Evolutionary conservation across 2,113 vertebrate genomes (phyloP), one percentile per base, ranked within the genome.

Genomic region (Mus musculus): DNA sequence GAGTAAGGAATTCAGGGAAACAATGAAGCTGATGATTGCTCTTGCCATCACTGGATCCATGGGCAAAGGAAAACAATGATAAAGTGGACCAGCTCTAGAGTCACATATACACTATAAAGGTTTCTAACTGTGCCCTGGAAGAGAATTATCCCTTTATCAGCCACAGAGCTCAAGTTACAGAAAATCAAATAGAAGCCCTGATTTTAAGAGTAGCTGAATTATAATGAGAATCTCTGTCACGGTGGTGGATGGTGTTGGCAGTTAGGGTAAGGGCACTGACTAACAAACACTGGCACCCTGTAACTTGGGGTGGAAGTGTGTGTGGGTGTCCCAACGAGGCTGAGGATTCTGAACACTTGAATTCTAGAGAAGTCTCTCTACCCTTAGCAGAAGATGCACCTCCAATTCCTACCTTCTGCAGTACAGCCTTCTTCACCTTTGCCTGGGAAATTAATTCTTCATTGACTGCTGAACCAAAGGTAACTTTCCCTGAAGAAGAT

Each of bases 291-390:
- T 42, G n/a, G 6, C 3, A 11, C 11, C 56, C 81, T 42, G n/a
- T 28, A 28, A 16, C 13, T 16, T 2, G 24, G n/a, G n/a, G 24
- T 61, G 22, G 36, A 61, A 39, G n/a, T 61, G 54, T 42, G 12
- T 61, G n/a, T 2, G 6, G 7, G 7, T 9, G 26, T 26, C 11
- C 56, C n/a, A 28, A 1, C 16, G 12, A 39, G n/a, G 13, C n/a
- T 24, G 33, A n/a, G 30, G 54, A 59, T n/a, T 59, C 24, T 16
- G n/a, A 84, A 63, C 81, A 42, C n/a, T 84, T 56, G 56, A 61
- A 84, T 84, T 82, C n/a, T 84, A 36, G 26, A 63, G 81, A 63
- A 82, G n/a, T 39, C 49, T 78, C 52, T 56, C 17, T 30, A 54
- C 16, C 16, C 8, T 54, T 54, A 54, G 76, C 76, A 78, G 49